phyloP scores from a whole-genome alignment of 1,140 invertebrate species.

The Pentalonia nigronervosa region DNA sequence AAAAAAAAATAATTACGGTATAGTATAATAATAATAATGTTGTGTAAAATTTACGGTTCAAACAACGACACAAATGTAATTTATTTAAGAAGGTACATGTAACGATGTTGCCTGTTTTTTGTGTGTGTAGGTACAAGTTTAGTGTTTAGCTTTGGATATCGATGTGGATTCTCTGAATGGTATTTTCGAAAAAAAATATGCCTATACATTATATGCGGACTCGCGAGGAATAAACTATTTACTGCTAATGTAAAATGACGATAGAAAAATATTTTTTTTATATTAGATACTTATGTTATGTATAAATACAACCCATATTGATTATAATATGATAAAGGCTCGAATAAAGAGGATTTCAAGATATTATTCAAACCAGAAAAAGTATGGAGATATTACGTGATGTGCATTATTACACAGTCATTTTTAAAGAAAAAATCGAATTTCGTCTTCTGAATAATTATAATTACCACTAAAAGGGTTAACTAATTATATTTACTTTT shows the following conservation, averaged over 20 bases:
- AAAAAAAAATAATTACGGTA: not conserved
- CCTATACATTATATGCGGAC: not conserved
- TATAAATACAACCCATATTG: not conserved
- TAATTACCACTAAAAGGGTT: not conserved
- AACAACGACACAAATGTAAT: not conserved
- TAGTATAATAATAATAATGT: too few species aligned
- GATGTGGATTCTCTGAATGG: not conserved
- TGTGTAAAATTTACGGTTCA: not conserved
- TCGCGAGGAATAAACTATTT: not conserved
- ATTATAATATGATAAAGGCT: too few species aligned
- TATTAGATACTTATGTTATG: too few species aligned
- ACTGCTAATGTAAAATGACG: not conserved
- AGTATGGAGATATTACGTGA: not conserved
- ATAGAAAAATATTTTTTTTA: too few species aligned
- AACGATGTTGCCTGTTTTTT: not conserved
- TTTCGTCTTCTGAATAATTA: not conserved
- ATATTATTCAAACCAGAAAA: not conserved
- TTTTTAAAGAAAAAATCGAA: not conserved
- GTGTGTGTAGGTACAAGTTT: not conserved
- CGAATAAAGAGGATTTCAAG: not conserved
- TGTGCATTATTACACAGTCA: not conserved
- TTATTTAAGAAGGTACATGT: not conserved
- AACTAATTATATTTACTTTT: not conserved
- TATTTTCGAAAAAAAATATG: not conserved
- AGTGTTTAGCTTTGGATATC: not conserved